A percentile compares a stretch with the other conserved stretches of the same genome.
Conservation (phyloP, 1,140 invertebrate species). For the Lithobius niger region DNA sequence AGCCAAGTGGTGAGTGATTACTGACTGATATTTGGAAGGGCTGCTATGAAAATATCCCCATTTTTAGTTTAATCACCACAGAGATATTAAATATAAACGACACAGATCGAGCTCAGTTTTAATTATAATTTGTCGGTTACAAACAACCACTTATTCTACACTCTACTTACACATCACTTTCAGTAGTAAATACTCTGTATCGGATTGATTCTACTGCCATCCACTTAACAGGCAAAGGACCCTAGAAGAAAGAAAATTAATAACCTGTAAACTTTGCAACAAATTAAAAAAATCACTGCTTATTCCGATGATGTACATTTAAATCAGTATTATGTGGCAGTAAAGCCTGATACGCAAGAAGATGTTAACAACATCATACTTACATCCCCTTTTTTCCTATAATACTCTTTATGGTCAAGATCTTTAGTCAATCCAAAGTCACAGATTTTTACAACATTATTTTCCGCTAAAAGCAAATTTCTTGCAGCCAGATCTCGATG, state of each 20-base stretch:
- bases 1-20: too few species aligned
- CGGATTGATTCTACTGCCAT: slow-evolving; percentile 37
- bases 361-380: slow-evolving; percentile 26
- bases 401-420: slow-evolving; percentile 81
- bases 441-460: slow-evolving; percentile 83
- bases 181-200: slow-evolving; percentile 30
- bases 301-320: too few species aligned
- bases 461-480: slow-evolving; percentile 79
- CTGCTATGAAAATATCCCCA: too few species aligned
- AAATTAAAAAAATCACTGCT: not conserved
- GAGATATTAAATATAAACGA: too few species aligned
- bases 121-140: too few species aligned
- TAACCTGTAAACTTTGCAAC: not conserved
- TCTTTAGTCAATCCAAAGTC: slow-evolving; percentile 95
- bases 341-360: not conserved
- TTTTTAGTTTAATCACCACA: too few species aligned
- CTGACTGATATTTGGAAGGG: too few species aligned
- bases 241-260: slow-evolving; percentile 12
- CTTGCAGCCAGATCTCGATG: slow-evolving; percentile 91
- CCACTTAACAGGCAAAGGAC: slow-evolving; percentile 40
- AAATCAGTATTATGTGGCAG: too few species aligned
- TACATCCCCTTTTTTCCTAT: slow-evolving; percentile 77
- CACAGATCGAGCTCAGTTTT: too few species aligned
- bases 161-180: slow-evolving; percentile 35
- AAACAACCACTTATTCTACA: too few species aligned